Percentiles rank a stretch among this genome's conserved stretches.
phyloP scores from a whole-genome alignment of 1,140 invertebrate species.

The Drusus annulatus region DNA sequence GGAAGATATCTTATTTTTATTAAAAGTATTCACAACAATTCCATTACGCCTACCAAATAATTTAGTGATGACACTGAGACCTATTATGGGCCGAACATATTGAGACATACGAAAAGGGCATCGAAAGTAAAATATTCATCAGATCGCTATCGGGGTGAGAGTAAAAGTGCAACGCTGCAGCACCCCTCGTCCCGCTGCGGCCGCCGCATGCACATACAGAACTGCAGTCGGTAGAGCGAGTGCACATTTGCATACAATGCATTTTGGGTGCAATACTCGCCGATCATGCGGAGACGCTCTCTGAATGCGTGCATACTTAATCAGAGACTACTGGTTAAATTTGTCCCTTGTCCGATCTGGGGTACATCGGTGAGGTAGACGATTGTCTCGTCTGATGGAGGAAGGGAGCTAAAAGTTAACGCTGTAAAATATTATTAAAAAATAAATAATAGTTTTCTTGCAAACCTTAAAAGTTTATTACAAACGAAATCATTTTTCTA shows the following conservation, averaged over 20 bases:
- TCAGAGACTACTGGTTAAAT: slow-evolving; percentile 57
- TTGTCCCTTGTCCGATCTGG: slow-evolving; percentile 46
- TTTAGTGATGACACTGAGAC: too few species aligned
- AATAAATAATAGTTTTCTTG: too few species aligned
- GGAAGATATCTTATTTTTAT: too few species aligned
- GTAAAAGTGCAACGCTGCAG: not conserved
- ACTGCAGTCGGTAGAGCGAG: not conserved
- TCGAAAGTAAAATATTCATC: slow-evolving; percentile 22
- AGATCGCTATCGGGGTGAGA: slow-evolving; percentile 31
- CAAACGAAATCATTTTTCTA: too few species aligned
- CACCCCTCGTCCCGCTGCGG: not conserved
- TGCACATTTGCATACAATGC: slow-evolving; percentile 57
- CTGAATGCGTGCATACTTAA: slow-evolving; percentile 54
- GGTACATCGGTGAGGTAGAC: slow-evolving; percentile 22
- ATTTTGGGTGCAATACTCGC: slow-evolving; percentile 56
- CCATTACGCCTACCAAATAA: too few species aligned
- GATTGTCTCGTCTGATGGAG: slow-evolving; percentile 22
- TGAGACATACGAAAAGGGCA: slow-evolving; percentile 8
- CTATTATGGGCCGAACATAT: not conserved
- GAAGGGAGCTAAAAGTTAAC: slow-evolving; percentile 7
- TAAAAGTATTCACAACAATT: too few species aligned
- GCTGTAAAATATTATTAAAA: not conserved
- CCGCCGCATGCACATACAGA: too few species aligned
- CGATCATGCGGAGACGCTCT: slow-evolving; percentile 39
- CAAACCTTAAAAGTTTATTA: too few species aligned